Evolutionary conservation across 1,140 invertebrate species (phyloP), one percentile per base, ranked within the genome.

Genomic region (Cyphomyrmex costatus): DNA sequence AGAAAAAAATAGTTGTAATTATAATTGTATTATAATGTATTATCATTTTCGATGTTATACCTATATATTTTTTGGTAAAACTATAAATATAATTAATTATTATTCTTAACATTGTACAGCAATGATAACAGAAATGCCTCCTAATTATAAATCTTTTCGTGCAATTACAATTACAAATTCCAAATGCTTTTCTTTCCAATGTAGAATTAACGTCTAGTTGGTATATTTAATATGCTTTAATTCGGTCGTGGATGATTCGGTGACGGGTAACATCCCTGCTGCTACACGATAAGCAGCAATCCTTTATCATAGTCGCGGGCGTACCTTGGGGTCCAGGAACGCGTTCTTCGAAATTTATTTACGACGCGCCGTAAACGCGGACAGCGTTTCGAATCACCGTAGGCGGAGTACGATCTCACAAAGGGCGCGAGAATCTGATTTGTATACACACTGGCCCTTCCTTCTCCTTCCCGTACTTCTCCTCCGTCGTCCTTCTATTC

Each of bases 351-450:
- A 89, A 89, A 87, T 87, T 87, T 87, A 84, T 90, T 86, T 68
- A 66, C 79, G 71, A 66, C 71, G 71, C 71, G 86, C 83, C 89
- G 86, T 76, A 89, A 89, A 89, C 79, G 71, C 70, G 80, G 51
- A 65, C 78, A 80, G 68, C 79, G 86, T 90, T 85, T 61, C 61
- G 70, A 63, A 84, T 90, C 90, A 89, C 66, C 80, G 73, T 85
- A 87, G 88, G 91, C 76, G 90, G 87, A 91, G 88, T 89, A 85
- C 88, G 89, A 91, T 84, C 66, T 90, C 85, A 89, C 90, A 91
- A 91, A 91, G 91, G 91, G 87, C 89, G 90, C 86, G 88, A 91
- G 88, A 91, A 92, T 92, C 90, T 92, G 90, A 92, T 93, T 93
- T 92, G 92, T 92, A 91, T 93, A 91, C 82, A 86, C 68, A 91